Percentiles rank a stretch among this genome's conserved stretches.
phyloP scores from a whole-genome alignment of 2,113 vertebrate species.

The Oreochromis spilurus region DNA sequence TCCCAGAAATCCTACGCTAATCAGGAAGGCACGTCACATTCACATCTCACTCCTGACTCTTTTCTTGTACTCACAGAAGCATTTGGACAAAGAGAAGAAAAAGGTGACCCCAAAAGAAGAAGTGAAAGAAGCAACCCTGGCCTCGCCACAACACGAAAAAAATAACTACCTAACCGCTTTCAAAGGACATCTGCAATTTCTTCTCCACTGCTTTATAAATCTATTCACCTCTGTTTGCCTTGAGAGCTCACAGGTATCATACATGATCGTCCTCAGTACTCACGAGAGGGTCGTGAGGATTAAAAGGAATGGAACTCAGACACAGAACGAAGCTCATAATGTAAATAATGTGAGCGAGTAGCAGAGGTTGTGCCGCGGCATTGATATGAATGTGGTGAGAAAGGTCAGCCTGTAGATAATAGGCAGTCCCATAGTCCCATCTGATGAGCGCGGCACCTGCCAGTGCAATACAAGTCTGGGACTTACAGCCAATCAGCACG shows the following conservation, averaged over 20 bases:
- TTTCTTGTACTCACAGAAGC: neutral
- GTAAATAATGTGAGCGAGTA: conserved; percentile 45
- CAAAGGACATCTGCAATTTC: neutral
- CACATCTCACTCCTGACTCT: neutral
- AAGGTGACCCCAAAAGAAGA: neutral
- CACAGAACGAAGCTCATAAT: neutral
- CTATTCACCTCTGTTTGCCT: neutral
- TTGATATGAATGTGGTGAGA: conserved; percentile 62
- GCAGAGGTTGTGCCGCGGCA: conserved; percentile 32
- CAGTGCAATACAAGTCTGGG: conserved; percentile 63
- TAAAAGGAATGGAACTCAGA: conserved; percentile 21
- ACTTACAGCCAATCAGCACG: conserved; percentile 97
- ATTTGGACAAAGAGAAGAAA: neutral
- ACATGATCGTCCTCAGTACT: neutral
- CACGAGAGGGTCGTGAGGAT: neutral
- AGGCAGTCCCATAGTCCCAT: conserved; percentile 56
- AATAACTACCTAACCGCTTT: neutral
- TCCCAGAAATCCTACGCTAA: neutral
- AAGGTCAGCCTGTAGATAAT: conserved; percentile 72
- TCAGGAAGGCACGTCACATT: conserved; percentile 8
- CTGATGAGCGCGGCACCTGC: conserved; percentile 64
- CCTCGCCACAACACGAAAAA: neutral
- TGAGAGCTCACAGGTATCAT: neutral
- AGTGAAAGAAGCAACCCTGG: conserved; percentile 15
- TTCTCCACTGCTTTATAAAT: conserved; percentile 12